Evolutionary conservation across 1,140 invertebrate genomes (phyloP), one percentile per base, ranked within the genome.

Genomic region (Uloborus diversus): DNA sequence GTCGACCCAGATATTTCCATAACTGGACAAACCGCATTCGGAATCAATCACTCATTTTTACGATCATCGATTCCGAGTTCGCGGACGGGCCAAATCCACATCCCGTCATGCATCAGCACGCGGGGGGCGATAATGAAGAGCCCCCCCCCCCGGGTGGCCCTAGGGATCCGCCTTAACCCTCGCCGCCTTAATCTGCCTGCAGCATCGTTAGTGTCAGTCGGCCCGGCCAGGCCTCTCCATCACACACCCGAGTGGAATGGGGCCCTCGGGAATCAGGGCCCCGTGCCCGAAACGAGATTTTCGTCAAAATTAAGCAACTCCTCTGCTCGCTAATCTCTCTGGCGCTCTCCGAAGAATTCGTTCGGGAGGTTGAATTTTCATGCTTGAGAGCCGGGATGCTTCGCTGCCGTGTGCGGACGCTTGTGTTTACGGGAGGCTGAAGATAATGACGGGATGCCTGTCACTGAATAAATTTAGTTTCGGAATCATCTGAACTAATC

Each of bases 141-240:
- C 11, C 11, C 11, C 53, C 53, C 53, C 53, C 20, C 53, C n/a
- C 14, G 14, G n/a, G 11, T 14, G 53, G 7, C 53, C 53, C 53
- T 9, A 7, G 53, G 53, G 53, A 56, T 20, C 14, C 53, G n/a
- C 25, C 7, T 56, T 56, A 56, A 56, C 53, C 53, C 25, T 56
- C 9, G n/a, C n/a, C 11, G 53, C n/a, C 53, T 42, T 56, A 56
- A 56, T 56, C 53, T 56, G n/a, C n/a, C 53, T 56, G 9, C 11
- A 20, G 53, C 53, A 56, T 56, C 53, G 53, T 56, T 56, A 56
- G 25, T 56, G 53, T 56, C 53, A 56, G 53, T 9, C 25, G 9
- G 17, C 14, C 9, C 9, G 25, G 53, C n/a, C 17, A 9, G 53
- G 25, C 7, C 20, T 20, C 53, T 56, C 53, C n/a, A 27, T 56